phyloP scores from a whole-genome alignment of 2,888 invertebrate genomes.

The Drosophila heteroneura region DNA sequence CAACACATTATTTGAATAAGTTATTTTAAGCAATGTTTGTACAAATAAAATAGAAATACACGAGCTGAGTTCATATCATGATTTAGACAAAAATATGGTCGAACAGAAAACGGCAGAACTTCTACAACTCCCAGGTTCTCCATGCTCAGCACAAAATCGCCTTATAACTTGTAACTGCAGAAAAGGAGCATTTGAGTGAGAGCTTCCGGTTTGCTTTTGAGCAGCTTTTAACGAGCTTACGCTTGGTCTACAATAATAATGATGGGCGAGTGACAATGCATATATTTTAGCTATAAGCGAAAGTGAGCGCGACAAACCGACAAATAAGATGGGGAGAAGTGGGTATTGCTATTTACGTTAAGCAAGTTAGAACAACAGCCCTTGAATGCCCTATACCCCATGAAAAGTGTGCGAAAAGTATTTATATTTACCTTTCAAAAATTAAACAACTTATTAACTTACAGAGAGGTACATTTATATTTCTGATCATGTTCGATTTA shows the following conservation, averaged over 20 bases:
- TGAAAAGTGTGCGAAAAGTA: background rate
- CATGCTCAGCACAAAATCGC: background rate
- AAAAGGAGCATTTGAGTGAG: conserved; percentile 54
- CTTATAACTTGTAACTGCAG: conserved; percentile 58
- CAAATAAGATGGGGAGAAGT: background rate
- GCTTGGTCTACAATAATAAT: conserved; percentile 59
- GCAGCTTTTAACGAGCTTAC: conserved; percentile 75
- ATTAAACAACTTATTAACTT: background rate
- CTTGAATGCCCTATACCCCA: background rate
- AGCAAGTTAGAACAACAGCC: background rate
- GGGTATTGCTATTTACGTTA: background rate
- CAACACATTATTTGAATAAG: conserved; percentile 12
- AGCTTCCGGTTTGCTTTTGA: conserved; percentile 58
- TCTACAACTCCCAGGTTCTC: background rate
- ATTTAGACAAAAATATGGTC: background rate
- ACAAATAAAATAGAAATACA: conserved; percentile 20
- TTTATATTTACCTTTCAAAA: background rate
- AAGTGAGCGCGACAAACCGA: background rate
- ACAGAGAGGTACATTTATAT: background rate
- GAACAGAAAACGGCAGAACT: background rate
- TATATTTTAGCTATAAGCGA: conserved; percentile 59
- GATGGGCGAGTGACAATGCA: conserved; percentile 72
- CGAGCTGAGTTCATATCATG: conserved; percentile 22
- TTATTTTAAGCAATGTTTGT: conserved; percentile 17
- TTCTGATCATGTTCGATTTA: background rate